Conservation (phyloP, 1,140 invertebrate genomes). For the Onthophagus taurus region DNA sequence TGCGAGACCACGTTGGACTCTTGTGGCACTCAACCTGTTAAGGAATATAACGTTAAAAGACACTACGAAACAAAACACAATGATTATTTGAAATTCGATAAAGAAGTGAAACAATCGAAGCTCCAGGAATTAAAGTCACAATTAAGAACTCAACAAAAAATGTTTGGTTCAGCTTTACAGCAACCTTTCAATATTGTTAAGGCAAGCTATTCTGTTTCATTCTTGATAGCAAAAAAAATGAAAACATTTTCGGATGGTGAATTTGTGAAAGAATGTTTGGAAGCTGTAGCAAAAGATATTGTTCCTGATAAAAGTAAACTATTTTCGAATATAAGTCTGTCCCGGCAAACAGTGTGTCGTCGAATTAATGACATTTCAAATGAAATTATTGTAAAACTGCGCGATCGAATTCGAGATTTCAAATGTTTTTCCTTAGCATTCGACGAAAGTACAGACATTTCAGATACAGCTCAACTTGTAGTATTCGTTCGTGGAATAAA, state of each 20-base stretch:
- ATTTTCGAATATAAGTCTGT: slow-evolving; percentile 24
- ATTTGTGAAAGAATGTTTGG: slow-evolving; percentile 30
- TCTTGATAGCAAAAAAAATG: slow-evolving; percentile 26
- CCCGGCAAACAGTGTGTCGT: slow-evolving; percentile 23
- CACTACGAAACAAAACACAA: slow-evolving; percentile 22
- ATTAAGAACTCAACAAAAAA: slow-evolving; percentile 6
- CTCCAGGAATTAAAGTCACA: slow-evolving; percentile 10
- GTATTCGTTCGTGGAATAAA: slow-evolving; percentile 30
- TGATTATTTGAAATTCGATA: slow-evolving; percentile 13
- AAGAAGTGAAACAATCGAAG: slow-evolving; percentile 15
- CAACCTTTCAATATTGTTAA: slow-evolving; percentile 14
- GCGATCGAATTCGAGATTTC: slow-evolving; percentile 22
- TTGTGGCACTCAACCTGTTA: no score
- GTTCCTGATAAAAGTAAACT: slow-evolving; percentile 26
- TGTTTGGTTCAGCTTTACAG: slow-evolving; percentile 13
- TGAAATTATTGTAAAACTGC: slow-evolving; percentile 23
- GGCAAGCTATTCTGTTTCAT: slow-evolving; percentile 24
- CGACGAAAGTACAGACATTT: slow-evolving; percentile 32
- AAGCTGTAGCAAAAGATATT: slow-evolving; percentile 23
- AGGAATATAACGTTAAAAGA: slow-evolving; percentile 29
- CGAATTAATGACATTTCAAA: slow-evolving; percentile 28
- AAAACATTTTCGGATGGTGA: slow-evolving; percentile 31
- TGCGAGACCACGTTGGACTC: no score
- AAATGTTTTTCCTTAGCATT: slow-evolving; percentile 30
- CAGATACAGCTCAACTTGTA: slow-evolving; percentile 23